Evolutionary conservation across 2,797 vertebrate genomes (phyloP), one percentile per base, ranked within the genome.

Genomic region (Scolopax bukidnonensis): DNA sequence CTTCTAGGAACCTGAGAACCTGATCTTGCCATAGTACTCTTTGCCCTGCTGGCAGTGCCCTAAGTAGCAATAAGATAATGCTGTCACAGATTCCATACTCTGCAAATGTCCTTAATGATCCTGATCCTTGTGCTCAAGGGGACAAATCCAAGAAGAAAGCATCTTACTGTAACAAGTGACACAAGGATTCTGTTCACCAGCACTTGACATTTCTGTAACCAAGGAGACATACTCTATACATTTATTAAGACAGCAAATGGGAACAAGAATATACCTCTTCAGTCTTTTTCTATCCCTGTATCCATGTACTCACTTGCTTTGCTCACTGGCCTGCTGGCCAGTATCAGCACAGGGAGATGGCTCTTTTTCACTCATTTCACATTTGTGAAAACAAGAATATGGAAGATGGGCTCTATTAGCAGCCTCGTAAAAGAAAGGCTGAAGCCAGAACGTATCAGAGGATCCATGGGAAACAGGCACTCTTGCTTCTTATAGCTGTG

Each of bases 181-280:
- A 80, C 47, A 57, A 80, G 43, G 69, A 90, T 95, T 89, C 80
- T 90, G 63, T 87, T 95, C 32, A 69, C 28, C 54, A 82, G 32
- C 67, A 48, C 67, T 73, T 89, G 60, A 70, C 36, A 68, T 57
- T 87, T 91, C 59, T 57, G 84, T 92, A 91, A 96, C 83, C 77
- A 86, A 81, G 84, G 95, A 93, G 93, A 87, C 18, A 59, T 19
- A 43, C 18, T 53, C 84, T 70, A 63, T 50, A 12, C 47, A n/a
- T 70, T 84, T 77, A 70, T 70, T 70, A 84, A 50, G 67, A 79
- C 10, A 82, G 84, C 25, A 84, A 87, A 74, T 13, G 19, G 40
- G 33, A 92, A 85, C 43, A 87, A 75, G 50, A 94, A 61, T 23
- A 21, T 13, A 40, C 59, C 51, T 73, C 41, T 73, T 76, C 41